Conservation (phyloP, 2,888 invertebrate species). For the Dasysyrphus tricinctus region DNA sequence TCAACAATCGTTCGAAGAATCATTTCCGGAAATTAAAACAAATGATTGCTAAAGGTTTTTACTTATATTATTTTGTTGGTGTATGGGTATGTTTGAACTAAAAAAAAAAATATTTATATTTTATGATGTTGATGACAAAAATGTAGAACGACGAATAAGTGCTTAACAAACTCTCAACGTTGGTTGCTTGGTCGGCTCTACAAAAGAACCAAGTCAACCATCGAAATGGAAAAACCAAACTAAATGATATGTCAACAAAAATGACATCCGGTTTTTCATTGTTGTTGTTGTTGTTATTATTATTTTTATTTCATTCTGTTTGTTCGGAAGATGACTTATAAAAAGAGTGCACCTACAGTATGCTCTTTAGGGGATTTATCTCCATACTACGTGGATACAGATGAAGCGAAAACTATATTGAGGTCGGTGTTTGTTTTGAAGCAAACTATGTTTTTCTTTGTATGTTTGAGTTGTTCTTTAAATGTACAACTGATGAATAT, state of each 20-base stretch:
- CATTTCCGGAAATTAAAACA: constrained; percentile 70
- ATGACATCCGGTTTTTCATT: constrained; percentile 58
- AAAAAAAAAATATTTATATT: background rate
- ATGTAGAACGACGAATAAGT: constrained; percentile 54
- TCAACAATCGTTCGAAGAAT: constrained; percentile 51
- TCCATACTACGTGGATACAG: background rate
- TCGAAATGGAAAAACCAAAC: constrained; percentile 58
- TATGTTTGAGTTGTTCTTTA: constrained; percentile 36
- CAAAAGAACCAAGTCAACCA: constrained; percentile 67
- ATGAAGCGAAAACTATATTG: constrained; percentile 27
- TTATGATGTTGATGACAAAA: constrained; percentile 24
- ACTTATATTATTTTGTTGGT: background rate
- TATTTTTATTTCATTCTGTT: constrained; percentile 8
- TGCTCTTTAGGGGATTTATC: constrained; percentile 6
- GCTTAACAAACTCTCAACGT: constrained; percentile 60
- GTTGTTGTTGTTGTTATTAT: background rate
- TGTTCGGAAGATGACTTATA: constrained; percentile 43
- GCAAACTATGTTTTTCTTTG: background rate
- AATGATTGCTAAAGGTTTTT: constrained; percentile 54
- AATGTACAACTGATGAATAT: constrained; percentile 57
- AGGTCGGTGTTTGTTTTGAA: constrained; percentile 35
- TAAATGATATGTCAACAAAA: constrained; percentile 75
- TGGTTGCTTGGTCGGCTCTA: constrained; percentile 15
- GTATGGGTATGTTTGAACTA: constrained; percentile 2
- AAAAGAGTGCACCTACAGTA: constrained; percentile 38